Evolutionary conservation across 2,888 invertebrate genomes (phyloP), one percentile per base, ranked within the genome.

Genomic region (Polyploca ridens): DNA sequence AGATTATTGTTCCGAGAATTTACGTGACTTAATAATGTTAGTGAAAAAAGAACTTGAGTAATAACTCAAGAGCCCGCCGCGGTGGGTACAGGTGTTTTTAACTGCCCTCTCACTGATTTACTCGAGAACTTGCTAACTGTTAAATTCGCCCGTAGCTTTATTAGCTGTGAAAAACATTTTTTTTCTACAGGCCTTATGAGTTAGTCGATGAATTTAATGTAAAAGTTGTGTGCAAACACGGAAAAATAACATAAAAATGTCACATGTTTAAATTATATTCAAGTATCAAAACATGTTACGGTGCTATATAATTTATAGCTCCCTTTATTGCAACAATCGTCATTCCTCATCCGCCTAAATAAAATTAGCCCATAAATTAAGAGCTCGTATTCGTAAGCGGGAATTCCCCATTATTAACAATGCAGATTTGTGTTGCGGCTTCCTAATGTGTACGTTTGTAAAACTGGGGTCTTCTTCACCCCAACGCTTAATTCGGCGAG

Each of bases 41-140:
- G 70, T 74, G 67, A 75, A 75, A 77, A 73, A 76, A 54, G 16
- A 54, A 75, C 71, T 77, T 76, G 62, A 62, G 73, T 75, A 63
- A 77, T 77, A 77, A 77, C 75, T 77, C 76, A 76, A 54, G 57
- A 49, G 62, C 54, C 63, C 44, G 67, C 65, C 63, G 62, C 65
- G 64, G 69, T 63, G 69, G 71, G 69, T 66, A 69, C 80, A 80
- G 80, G 80, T 80, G 80, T 73, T 73, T 73, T 73, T 73, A 78
- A 76, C 78, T 72, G 71, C 71, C 63, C 59, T 61, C 38, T 41
- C 66, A 64, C 72, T 80, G 80, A 80, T 80, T 80, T 80, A 80
- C 76, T 75, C 68, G 69, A 68, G 69, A 75, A 75, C 74, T 77
- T 74, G 80, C 64, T 69, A 80, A 78, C 73, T 65, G 71, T 64